Percentiles rank a stretch among this genome's conserved stretches.
phyloP scores from a whole-genome alignment of 2,797 vertebrate species.

The Phataginus tetradactyla region DNA sequence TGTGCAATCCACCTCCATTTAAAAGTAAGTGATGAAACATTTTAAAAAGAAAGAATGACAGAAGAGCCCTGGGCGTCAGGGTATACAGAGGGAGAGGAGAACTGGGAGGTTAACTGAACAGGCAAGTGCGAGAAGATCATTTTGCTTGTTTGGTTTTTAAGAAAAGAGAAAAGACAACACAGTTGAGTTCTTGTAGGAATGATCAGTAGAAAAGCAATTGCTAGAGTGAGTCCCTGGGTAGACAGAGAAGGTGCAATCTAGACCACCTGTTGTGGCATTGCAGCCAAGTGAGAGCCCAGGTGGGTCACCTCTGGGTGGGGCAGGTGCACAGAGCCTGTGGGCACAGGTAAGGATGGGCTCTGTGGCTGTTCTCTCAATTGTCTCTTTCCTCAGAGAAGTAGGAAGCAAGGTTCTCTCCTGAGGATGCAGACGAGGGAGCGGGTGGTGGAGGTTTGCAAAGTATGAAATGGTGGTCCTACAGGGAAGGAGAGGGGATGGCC shows the following conservation, averaged over 20 bases:
- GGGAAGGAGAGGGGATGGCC: no score
- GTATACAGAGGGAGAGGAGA: not conserved
- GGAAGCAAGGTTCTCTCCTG: not conserved
- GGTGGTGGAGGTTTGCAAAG: not conserved
- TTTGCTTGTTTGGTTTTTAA: not conserved
- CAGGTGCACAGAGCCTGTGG: not conserved
- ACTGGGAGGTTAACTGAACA: not conserved
- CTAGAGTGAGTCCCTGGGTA: not conserved
- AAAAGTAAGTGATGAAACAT: not conserved
- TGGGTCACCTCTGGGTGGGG: rapidly evolving
- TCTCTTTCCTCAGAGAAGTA: not conserved
- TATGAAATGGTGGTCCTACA: not conserved
- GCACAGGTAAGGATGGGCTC: not conserved
- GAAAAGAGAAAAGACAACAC: not conserved
- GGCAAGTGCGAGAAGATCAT: not conserved
- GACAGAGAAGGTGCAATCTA: not conserved
- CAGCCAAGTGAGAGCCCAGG: not conserved
- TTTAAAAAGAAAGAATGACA: not conserved
- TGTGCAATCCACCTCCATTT: not conserved
- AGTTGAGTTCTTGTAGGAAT: not conserved
- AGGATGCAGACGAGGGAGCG: no score
- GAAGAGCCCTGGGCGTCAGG: not conserved
- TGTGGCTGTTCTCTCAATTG: not conserved
- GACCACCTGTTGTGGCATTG: not conserved
- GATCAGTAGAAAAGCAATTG: not conserved